Evolutionary conservation across 2,113 vertebrate genomes (phyloP), one percentile per base, ranked within the genome.

Genomic region (Sigmodon hispidus): DNA sequence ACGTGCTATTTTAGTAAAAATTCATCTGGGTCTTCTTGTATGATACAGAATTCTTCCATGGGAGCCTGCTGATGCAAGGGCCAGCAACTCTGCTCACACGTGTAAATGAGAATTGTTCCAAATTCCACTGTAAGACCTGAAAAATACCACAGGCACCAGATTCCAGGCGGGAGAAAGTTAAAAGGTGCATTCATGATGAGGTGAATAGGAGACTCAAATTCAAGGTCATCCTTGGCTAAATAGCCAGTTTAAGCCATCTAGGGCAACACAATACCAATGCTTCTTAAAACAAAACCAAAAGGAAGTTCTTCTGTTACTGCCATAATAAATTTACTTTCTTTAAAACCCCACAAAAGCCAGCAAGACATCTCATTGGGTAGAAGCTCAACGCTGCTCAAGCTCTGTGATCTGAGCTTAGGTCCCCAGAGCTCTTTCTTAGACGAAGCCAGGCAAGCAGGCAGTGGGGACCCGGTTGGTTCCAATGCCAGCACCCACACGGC

Each of bases 11-110:
- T 98, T 98, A 99, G 99, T 65, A 99, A 97, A 88, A 96, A 96
- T 96, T 99, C 98, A 97, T 99, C 99, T 40, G 99, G 99, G 79
- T 99, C 99, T 96, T 98, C 98, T 97, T 99, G 99, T 76, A 99
- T 95, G 97, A 99, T 92, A 94, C 98, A 36, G 97, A 98, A 98
- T 97, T 99, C 99, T 97, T 99, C 99, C 61, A 99, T 55, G 45
- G 98, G 98, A 6, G 65, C 97, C 59, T 97, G 96, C 22, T 97
- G 98, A 96, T 98, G 92, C 40, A 94, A 11, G 9, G 97, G 97
- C 99, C 99, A 99, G 96, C 99, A 99, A 97, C 99, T 99, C 86
- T 97, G 98, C 98, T 98, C 98, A 97, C 99, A 99, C 0, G 98
- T 99, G 65, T 99, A 99, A 87, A 99, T 95, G 19, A 99, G 19